Base-by-base conservation (phyloP, 2,797 vertebrate genomes). In the Galaxias olidus region DNA sequence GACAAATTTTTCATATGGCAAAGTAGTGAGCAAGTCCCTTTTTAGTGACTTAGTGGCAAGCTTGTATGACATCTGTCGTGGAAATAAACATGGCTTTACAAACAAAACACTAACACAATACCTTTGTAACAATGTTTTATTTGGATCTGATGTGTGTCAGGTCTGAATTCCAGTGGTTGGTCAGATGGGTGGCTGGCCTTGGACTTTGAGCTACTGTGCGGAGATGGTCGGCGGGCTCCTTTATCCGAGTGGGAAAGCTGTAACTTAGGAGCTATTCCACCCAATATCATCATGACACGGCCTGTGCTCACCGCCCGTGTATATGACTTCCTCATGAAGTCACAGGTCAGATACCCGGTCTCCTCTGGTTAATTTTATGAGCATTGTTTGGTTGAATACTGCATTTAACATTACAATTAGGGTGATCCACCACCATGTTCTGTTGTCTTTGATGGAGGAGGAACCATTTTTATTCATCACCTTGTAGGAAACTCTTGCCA, bases 131-230 rank as follows among this genome's bases (percentile, higher is more conserved):
- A 30, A 30, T 30, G 30, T 15, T 57, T 17, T 40, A n/a, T 49
- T 18, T 56, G 55, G 17, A 63, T 15, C 1, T 50, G 47, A 56
- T 55, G 42, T 56, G 0, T 48, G 57, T 55, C 78, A 96, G 96
- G 87, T 83, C 86, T 97, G 68, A 86, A 77, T 20, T 85, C 82
- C 56, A 91, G 88, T 14, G 92, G 93, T 9, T 96, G 96, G 96
- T 89, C 90, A 0, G 69, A 88, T 13, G 94, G 91, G 40, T 93
- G 78, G 72, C 76, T 18, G 0, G 0, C 82, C 0, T 67, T 78
- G 10, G 93, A 95, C 76, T 95, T 96, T 69, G 94, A 96, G 59
- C 81, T 97, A 46, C 57, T 97, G 69, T 97, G 96, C 72, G 69
- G 9, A 0, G 90, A 94, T 0, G 94, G 95, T 20, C 86, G 75